These are phyloP conservation scores for Xiphorhynchus erythropygius DNA, from an alignment of 2,797 vertebrate species.

Conservation along the genomic window DNA sequence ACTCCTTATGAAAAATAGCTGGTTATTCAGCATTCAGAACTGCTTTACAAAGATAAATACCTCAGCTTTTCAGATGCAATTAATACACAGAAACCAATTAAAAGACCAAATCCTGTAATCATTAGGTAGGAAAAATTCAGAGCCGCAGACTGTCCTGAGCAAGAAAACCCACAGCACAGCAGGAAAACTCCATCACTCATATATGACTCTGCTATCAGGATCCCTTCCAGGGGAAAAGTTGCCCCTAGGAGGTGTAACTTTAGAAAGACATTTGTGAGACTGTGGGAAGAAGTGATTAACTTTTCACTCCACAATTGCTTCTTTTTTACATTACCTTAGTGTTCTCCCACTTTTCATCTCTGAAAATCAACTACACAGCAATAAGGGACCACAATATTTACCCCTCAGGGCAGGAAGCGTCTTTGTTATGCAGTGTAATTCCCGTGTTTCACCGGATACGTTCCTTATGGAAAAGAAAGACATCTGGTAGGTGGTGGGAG, in stretches of 20 bases:
- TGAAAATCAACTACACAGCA: not conserved
- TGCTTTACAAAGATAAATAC: conserved; percentile 55
- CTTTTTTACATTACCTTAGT: not conserved
- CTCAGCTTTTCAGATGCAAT: conserved; percentile 33
- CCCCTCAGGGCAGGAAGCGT: not conserved
- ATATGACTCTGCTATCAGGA: not conserved
- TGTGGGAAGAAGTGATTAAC: not conserved
- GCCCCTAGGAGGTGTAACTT: conserved; percentile 28
- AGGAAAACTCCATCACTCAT: not conserved
- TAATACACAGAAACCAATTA: conserved; percentile 67
- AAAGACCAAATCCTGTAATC: conserved; percentile 30
- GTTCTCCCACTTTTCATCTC: not conserved
- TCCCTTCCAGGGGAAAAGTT: not conserved
- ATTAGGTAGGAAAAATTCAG: conserved; percentile 37
- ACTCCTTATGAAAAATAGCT: conserved; percentile 36
- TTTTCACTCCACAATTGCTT: not conserved
- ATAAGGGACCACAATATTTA: conserved; percentile 38
- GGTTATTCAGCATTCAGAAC: conserved; percentile 34
- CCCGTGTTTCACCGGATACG: not conserved
- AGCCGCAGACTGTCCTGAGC: not conserved
- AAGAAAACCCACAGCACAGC: conserved; percentile 30
- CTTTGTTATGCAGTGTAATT: not conserved
- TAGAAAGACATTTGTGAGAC: not conserved
- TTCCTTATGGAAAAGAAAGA: not conserved
- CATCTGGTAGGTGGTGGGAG: not conserved